These are phyloP conservation scores for Clusia tigrina DNA, from an alignment of 2,888 invertebrate species.

Conservation along the genomic window DNA sequence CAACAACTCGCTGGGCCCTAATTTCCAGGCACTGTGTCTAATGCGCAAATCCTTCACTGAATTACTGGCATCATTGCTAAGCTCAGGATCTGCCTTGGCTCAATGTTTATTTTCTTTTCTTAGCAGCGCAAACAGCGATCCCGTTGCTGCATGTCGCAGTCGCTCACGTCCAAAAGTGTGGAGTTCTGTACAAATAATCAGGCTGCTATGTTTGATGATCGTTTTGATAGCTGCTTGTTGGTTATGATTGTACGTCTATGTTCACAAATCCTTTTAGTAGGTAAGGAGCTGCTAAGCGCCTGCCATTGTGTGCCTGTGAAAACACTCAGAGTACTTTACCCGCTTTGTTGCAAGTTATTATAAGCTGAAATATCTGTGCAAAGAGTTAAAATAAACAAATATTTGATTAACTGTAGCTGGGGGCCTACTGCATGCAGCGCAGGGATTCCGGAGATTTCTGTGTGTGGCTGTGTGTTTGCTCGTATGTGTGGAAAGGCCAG, in stretches of 20 bases:
- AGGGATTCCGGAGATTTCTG: too few relatives aligned
- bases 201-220: constrained; percentile 16
- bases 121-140: constrained; percentile 35
- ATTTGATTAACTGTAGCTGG: constrained; percentile 33
- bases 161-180: constrained; percentile 35
- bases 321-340: constrained; percentile 2
- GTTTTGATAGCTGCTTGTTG: constrained; percentile 27
- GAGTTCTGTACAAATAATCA: constrained; percentile 5
- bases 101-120: constrained; percentile 9
- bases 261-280: constrained; percentile 6
- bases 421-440: neutral
- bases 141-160: constrained; percentile 36
- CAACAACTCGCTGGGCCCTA: too few relatives aligned
- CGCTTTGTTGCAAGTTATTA: constrained; percentile 1
- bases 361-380: constrained; percentile 41
- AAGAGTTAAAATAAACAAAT: constrained; percentile 46
- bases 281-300: constrained; percentile 5
- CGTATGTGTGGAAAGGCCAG: too few relatives aligned
- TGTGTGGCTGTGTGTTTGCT: too few relatives aligned
- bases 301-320: constrained; percentile 3
- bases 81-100: neutral
- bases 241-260: too few relatives aligned
- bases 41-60: too few relatives aligned
- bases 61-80: too few relatives aligned
- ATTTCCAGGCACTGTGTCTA: too few relatives aligned